phyloP scores from a whole-genome alignment of 2,797 vertebrate species.

The Carcharodon carcharias region DNA sequence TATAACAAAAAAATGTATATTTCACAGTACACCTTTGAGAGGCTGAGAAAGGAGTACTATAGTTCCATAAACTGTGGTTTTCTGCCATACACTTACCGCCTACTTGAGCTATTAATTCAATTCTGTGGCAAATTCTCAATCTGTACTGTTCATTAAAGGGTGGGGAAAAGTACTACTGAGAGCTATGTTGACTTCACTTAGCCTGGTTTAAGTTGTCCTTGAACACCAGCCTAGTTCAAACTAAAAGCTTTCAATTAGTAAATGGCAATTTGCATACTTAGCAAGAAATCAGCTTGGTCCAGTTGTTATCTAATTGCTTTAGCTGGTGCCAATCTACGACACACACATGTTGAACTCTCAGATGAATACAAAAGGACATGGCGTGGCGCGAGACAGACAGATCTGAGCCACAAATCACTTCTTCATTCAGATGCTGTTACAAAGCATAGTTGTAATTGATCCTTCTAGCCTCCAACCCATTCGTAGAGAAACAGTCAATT shows the following conservation, averaged over 20 bases:
- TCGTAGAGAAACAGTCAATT: neutral
- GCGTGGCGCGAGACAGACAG: neutral
- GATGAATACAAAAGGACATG: neutral
- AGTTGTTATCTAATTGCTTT: neutral
- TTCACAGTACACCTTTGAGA: neutral
- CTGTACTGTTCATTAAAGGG: neutral
- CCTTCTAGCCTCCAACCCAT: neutral
- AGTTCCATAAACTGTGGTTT: neutral
- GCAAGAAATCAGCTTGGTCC: neutral
- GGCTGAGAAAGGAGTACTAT: neutral
- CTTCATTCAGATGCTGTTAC: constrained; percentile 6
- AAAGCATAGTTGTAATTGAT: neutral
- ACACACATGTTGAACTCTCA: neutral
- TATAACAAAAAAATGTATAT: neutral
- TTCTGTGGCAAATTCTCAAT: neutral
- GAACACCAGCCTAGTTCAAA: neutral
- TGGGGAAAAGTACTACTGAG: neutral
- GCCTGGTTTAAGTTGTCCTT: neutral
- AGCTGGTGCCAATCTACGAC: neutral
- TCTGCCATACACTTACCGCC: no score
- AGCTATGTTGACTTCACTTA: neutral
- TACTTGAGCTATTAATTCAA: neutral
- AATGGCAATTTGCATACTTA: neutral
- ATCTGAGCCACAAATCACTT: neutral
- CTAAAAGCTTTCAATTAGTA: neutral